A percentile compares a stretch with the other conserved stretches of the same genome.
These are phyloP conservation scores for Stegostoma tigrinum DNA, from an alignment of 2,113 vertebrate genomes.

Conservation along the genomic window DNA sequence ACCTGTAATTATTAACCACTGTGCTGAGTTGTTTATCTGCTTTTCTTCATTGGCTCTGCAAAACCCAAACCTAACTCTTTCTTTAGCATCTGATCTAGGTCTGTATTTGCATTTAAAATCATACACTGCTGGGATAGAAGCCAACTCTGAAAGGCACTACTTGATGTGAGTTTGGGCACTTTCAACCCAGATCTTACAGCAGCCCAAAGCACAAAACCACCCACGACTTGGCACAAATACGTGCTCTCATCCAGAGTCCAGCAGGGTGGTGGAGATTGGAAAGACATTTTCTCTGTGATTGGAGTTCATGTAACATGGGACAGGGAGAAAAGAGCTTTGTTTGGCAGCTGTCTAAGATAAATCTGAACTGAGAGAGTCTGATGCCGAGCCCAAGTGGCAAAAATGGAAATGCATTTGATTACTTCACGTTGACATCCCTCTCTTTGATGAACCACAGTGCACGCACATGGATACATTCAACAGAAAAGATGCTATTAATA, in stretches of 20 bases:
- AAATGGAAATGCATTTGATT: not conserved
- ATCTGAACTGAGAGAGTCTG: not conserved
- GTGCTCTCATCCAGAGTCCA: not conserved
- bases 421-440: not conserved
- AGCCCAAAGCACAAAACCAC: not conserved
- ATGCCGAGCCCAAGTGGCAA: not conserved
- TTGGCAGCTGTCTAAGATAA: not conserved
- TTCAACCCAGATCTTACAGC: not conserved
- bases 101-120: constrained; percentile 3
- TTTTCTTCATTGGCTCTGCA: not conserved
- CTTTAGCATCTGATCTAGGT: not conserved
- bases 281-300: not conserved
- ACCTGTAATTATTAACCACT: not conserved
- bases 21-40: not conserved
- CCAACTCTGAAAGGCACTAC: not conserved
- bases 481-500: not conserved
- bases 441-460: not conserved
- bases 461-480: not conserved
- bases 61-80: not conserved
- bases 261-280: not conserved
- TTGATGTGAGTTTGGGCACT: not conserved
- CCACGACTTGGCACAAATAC: not conserved
- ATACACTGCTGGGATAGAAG: not conserved
- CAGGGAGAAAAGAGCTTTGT: not conserved
- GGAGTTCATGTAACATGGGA: not conserved